Evolutionary conservation across 2,888 invertebrate genomes (phyloP).

Genomic region (Amblyjoppa fuscipennis): DNA sequence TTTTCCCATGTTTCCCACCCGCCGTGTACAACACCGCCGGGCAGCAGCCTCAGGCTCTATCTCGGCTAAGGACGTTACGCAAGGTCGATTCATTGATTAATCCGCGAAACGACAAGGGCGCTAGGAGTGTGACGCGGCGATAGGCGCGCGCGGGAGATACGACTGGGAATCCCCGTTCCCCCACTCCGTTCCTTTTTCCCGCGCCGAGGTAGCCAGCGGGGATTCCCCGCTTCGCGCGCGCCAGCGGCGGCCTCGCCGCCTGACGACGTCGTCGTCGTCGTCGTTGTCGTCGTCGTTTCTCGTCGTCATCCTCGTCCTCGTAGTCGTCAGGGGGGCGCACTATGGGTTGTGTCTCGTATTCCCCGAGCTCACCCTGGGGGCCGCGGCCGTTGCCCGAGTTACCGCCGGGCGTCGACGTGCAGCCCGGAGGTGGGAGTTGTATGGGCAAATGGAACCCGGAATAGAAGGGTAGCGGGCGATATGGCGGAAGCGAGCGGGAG

Average conservation of each 20-base stretch:
- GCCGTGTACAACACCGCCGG: background rate
- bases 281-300: constrained; percentile 25
- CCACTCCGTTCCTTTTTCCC: constrained; percentile 1
- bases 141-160: constrained; percentile 22
- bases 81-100: constrained; percentile 72
- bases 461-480: constrained; percentile 16
- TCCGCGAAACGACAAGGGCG: constrained; percentile 61
- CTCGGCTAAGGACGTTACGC: constrained; percentile 65
- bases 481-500: background rate
- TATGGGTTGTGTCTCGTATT: constrained; percentile 52
- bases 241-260: constrained; percentile 1
- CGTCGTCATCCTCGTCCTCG: constrained; percentile 39
- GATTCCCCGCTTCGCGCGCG: constrained; percentile 16
- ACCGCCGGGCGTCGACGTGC: constrained; percentile 66
- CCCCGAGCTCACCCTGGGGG: constrained; percentile 48
- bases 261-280: constrained; percentile 31
- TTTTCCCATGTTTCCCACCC: background rate
- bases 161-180: constrained; percentile 8
- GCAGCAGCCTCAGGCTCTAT: constrained; percentile 52
- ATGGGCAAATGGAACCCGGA: constrained; percentile 15
- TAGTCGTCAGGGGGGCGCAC: constrained; percentile 33
- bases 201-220: constrained; percentile 13
- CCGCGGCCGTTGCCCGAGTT: constrained; percentile 69
- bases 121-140: constrained; percentile 39
- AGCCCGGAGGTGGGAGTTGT: constrained; percentile 32